A percentile compares a stretch with the other conserved stretches of the same genome.
Evolutionary conservation across 2,113 vertebrate species (phyloP).

Genomic region (Albula goreensis): DNA sequence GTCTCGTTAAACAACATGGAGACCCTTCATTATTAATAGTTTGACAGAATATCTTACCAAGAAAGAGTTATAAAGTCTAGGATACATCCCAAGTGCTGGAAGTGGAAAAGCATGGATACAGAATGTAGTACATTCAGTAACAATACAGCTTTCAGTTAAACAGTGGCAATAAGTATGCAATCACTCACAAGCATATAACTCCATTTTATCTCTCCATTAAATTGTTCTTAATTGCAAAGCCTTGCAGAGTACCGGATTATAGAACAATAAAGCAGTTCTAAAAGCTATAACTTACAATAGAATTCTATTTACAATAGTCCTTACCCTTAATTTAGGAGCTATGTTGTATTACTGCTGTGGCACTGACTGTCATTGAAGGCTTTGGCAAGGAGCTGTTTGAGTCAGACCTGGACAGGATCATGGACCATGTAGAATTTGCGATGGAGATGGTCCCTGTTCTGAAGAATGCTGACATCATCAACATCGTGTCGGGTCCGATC

Average conservation of each 20-base stretch:
- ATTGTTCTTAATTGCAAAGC: no score
- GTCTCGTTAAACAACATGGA: no score
- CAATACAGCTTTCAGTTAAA: neutral
- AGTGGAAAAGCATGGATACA: neutral
- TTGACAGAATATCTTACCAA: neutral
- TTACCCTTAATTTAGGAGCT: no score
- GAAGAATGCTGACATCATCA: constrained; percentile 88
- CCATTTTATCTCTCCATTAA: no score
- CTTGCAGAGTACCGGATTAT: no score
- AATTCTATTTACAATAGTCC: no score
- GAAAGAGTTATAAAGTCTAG: neutral
- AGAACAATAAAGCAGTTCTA: no score
- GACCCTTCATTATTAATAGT: no score
- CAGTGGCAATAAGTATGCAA: neutral
- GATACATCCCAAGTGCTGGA: neutral
- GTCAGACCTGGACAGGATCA: constrained; percentile 93
- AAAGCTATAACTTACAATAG: no score
- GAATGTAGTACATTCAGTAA: neutral
- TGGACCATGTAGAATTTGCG: constrained; percentile 87
- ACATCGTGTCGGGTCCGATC: constrained; percentile 90
- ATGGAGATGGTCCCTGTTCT: constrained; percentile 95
- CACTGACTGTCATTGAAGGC: constrained; percentile 65
- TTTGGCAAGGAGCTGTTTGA: constrained; percentile 98
- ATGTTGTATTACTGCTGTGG: neutral
- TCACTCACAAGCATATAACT: neutral